phyloP scores from a whole-genome alignment of 2,797 vertebrate genomes.

The Sardinella longiceps region DNA sequence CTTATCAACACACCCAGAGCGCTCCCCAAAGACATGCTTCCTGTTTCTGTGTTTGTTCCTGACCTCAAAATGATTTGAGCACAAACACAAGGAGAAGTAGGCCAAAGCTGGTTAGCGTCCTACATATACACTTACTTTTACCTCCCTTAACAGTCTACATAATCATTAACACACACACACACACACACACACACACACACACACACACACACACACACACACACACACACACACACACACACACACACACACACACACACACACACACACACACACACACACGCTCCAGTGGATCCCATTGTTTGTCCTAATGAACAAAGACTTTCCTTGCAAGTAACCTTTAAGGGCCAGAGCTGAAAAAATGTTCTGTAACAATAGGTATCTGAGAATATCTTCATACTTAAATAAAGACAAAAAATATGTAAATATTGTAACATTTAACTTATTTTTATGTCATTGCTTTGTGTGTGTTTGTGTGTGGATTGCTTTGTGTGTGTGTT shows the following conservation, averaged over 20 bases:
- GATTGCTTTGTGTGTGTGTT: neutral
- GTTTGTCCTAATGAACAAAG: neutral
- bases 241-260: neutral
- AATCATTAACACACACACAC: neutral
- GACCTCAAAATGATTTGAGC: constrained; percentile 12
- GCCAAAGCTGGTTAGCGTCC: neutral
- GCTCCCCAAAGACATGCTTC: constrained; percentile 27
- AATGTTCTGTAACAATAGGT: neutral
- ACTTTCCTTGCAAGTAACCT: neutral
- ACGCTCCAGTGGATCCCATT: neutral
- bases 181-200: neutral
- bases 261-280: neutral
- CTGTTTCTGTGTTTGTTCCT: constrained; percentile 38
- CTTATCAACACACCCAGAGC: constrained; percentile 28
- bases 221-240: neutral
- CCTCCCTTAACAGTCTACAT: neutral
- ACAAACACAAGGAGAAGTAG: constrained; percentile 35
- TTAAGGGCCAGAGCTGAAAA: neutral
- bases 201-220: neutral
- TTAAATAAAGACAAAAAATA: neutral
- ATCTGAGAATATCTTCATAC: neutral
- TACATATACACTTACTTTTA: neutral
- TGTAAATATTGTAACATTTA: too few relatives aligned
- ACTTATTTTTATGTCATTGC: too few relatives aligned
- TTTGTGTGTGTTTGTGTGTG: neutral